Conservation (phyloP, 2,113 vertebrate species). For the Phodopus roborovskii region DNA sequence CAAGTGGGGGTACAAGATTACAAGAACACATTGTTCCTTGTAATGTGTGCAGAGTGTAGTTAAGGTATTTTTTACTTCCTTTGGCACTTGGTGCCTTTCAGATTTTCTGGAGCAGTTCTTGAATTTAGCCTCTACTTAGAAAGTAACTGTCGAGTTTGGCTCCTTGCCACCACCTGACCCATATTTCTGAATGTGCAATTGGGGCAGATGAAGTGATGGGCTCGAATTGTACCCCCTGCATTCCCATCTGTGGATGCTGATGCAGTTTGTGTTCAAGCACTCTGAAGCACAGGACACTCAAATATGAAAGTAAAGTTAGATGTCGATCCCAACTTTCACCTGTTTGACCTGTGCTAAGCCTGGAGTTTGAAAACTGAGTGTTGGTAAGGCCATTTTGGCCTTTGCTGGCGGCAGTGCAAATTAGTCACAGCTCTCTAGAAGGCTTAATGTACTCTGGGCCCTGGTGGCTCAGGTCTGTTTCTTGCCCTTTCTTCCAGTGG, state of each 20-base stretch:
- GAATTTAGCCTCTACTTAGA: neutral
- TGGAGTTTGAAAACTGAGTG: neutral
- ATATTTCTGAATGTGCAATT: neutral
- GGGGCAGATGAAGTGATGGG: neutral
- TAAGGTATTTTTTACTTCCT: conserved; percentile 63
- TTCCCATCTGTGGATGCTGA: neutral
- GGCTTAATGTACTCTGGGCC: neutral
- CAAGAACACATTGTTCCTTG: conserved; percentile 53
- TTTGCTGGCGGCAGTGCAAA: neutral
- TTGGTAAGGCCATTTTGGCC: neutral
- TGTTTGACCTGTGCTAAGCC: neutral
- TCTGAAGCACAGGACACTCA: neutral
- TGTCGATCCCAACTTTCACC: neutral
- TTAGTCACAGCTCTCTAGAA: neutral
- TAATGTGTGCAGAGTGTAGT: conserved; percentile 8
- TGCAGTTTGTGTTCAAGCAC: neutral
- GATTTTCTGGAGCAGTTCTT: conserved; percentile 46
- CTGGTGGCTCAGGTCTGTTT: neutral
- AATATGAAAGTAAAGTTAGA: neutral
- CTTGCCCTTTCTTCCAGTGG: neutral
- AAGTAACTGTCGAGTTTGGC: conserved; percentile 35
- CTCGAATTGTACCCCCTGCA: neutral
- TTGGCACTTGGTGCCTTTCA: conserved; percentile 19
- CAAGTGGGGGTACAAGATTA: conserved; percentile 11
- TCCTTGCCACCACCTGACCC: neutral